These are phyloP conservation scores for Nerophis ophidion DNA, from an alignment of 2,113 vertebrate species.

Conservation along the genomic window DNA sequence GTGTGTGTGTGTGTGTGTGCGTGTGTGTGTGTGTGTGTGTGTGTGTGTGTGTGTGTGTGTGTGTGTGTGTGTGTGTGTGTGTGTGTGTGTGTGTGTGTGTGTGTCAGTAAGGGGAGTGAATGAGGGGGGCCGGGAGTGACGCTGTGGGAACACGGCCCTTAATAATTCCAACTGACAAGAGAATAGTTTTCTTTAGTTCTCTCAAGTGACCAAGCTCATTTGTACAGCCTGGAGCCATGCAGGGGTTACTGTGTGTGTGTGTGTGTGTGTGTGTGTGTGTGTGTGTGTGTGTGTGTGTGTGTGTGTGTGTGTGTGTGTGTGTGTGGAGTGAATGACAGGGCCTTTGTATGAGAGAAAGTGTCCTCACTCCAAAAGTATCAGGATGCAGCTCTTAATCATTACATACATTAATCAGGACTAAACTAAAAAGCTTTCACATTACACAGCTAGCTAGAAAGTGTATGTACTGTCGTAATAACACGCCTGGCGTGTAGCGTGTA, in stretches of 20 bases:
- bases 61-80: neutral
- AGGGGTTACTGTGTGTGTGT: conserved; percentile 20
- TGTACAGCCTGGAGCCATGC: conserved; percentile 66
- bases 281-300: conserved; percentile 6
- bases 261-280: neutral
- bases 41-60: conserved; percentile 3
- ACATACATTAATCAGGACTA: neutral
- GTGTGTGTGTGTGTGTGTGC: neutral
- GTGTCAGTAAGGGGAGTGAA: neutral
- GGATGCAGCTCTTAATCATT: neutral
- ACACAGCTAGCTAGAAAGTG: too few relatives aligned
- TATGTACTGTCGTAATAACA: too few relatives aligned
- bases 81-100: neutral
- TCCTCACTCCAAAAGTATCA: neutral
- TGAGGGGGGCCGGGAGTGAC: conserved; percentile 25
- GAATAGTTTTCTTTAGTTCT: conserved; percentile 73
- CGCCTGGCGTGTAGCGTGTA: too few relatives aligned
- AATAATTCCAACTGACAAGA: conserved; percentile 70
- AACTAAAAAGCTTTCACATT: neutral
- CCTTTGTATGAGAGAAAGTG: conserved; percentile 11
- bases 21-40: too few relatives aligned
- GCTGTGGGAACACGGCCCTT: conserved; percentile 59
- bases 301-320: conserved; percentile 8
- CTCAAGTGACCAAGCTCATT: conserved; percentile 70
- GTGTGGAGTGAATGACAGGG: neutral